Conservation (phyloP, 2,888 invertebrate species). For the Drepanosiphum platanoidis region DNA sequence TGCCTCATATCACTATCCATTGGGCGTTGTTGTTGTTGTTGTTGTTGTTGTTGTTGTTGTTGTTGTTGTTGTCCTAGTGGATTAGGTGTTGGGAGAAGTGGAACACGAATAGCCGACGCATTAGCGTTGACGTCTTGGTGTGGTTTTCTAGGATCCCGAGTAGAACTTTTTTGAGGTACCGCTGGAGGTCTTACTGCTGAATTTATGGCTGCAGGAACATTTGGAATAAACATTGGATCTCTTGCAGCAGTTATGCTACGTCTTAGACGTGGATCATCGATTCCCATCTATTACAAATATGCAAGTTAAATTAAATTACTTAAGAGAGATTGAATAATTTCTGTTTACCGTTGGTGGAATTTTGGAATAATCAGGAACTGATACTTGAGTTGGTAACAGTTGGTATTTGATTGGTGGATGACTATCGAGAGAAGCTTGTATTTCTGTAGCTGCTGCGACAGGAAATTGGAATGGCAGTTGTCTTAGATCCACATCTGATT, state of each 20-base stretch:
- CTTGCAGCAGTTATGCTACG: slow-evolving; percentile 53
- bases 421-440: slow-evolving; percentile 82
- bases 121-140: slow-evolving; percentile 45
- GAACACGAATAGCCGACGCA: slow-evolving; percentile 9
- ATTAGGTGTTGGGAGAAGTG: slow-evolving; percentile 39
- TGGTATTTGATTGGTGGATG: slow-evolving; percentile 81
- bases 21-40: too few relatives aligned
- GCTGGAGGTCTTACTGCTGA: slow-evolving; percentile 29
- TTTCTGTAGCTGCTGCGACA: slow-evolving; percentile 86
- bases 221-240: slow-evolving; percentile 46
- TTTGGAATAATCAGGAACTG: slow-evolving; percentile 64
- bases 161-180: slow-evolving; percentile 42
- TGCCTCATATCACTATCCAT: slow-evolving; percentile 63
- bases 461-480: slow-evolving; percentile 78
- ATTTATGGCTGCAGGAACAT: background rate
- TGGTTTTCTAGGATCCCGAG: slow-evolving; percentile 58
- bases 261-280: slow-evolving; percentile 56
- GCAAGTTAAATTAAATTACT: background rate
- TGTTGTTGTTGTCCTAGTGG: slow-evolving; percentile 17
- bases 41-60: too few relatives aligned
- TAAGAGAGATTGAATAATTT: background rate
- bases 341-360: slow-evolving; percentile 53
- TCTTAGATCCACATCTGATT: slow-evolving; percentile 79
- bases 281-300: slow-evolving; percentile 51
- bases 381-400: slow-evolving; percentile 64